Evolutionary conservation across 2,797 vertebrate species (phyloP).

Genomic region (Urosaurus nigricauda): DNA sequence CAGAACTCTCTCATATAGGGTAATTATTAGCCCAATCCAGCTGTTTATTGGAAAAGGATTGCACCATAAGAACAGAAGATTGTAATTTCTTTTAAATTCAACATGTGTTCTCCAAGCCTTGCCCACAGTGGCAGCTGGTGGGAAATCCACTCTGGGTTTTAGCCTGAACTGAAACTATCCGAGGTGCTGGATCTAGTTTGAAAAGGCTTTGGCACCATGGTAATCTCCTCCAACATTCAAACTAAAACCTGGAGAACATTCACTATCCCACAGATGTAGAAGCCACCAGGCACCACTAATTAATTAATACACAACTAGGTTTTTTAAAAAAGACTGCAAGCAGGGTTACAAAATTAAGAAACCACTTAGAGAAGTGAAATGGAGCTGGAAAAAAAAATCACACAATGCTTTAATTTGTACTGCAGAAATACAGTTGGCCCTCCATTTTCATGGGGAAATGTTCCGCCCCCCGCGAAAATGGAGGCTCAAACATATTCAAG

Average conservation of each 20-base stretch:
- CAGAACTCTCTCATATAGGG: slow-evolving; percentile 19
- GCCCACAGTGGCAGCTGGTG: not conserved
- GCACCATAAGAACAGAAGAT: slow-evolving; percentile 20
- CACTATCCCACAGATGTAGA: no score
- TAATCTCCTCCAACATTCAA: no score
- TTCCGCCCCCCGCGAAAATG: no score
- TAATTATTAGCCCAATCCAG: slow-evolving; percentile 26
- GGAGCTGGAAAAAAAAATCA: not conserved
- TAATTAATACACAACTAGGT: not conserved
- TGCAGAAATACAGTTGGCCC: no score
- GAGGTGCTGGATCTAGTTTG: no score
- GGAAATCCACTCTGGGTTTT: no score
- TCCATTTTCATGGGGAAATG: no score
- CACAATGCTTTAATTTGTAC: not conserved
- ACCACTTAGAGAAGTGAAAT: slow-evolving; percentile 10
- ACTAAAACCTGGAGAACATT: no score
- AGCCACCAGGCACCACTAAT: no score
- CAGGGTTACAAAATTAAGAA: not conserved
- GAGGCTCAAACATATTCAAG: no score
- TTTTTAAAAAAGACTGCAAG: not conserved
- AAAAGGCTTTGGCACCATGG: no score
- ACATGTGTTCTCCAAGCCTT: not conserved
- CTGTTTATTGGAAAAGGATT: slow-evolving; percentile 34
- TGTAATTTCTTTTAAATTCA: slow-evolving; percentile 32
- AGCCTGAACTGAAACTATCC: no score